A percentile compares a stretch with the other conserved stretches of the same genome.
These are phyloP conservation scores for Astyanax mexicanus DNA, from an alignment of 2,797 vertebrate species.

Conservation along the genomic window DNA sequence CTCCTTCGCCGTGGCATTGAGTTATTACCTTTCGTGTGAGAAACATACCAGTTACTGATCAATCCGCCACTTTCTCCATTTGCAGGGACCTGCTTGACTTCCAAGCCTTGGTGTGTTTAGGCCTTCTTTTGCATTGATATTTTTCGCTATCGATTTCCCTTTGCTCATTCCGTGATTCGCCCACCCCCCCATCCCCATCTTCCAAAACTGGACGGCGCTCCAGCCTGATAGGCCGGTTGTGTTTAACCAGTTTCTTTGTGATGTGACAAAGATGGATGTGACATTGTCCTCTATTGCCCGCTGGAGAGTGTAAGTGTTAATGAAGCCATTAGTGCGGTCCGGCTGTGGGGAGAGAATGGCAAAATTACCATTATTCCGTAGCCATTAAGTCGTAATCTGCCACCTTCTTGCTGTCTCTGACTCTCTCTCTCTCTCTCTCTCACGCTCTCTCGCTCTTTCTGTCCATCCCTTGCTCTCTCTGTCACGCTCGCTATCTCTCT, in stretches of 20 bases:
- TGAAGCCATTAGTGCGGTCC: conserved; percentile 88
- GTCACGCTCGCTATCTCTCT: conserved; percentile 68
- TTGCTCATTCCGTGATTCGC: conserved; percentile 54
- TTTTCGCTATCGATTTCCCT: conserved; percentile 57
- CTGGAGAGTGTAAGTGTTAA: conserved; percentile 83
- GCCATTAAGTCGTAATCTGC: conserved; percentile 87
- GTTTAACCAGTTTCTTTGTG: conserved; percentile 85
- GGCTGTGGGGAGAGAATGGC: conserved; percentile 84
- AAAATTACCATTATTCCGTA: conserved; percentile 87
- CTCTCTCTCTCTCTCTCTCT: conserved; percentile 58
- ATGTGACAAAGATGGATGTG: conserved; percentile 86
- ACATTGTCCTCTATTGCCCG: conserved; percentile 79
- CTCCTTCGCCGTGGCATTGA: conserved; percentile 46
- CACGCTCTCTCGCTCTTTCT: conserved; percentile 51
- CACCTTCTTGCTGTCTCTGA: conserved; percentile 78
- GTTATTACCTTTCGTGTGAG: conserved; percentile 55
- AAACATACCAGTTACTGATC: conserved; percentile 59
- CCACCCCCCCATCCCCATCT: conserved; percentile 59
- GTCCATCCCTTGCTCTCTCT: conserved; percentile 76
- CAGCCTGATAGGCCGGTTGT: conserved; percentile 74
- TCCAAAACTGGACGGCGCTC: conserved; percentile 54
- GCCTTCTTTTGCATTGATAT: conserved; percentile 55
- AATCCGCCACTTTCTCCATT: conserved; percentile 50
- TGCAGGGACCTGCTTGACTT: conserved; percentile 18
- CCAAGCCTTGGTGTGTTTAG: conserved; percentile 17